A percentile compares a stretch with the other conserved stretches of the same genome.
These are phyloP conservation scores for Trachelus stipa DNA, from an alignment of 2,888 invertebrate species.

Conservation along the genomic window DNA sequence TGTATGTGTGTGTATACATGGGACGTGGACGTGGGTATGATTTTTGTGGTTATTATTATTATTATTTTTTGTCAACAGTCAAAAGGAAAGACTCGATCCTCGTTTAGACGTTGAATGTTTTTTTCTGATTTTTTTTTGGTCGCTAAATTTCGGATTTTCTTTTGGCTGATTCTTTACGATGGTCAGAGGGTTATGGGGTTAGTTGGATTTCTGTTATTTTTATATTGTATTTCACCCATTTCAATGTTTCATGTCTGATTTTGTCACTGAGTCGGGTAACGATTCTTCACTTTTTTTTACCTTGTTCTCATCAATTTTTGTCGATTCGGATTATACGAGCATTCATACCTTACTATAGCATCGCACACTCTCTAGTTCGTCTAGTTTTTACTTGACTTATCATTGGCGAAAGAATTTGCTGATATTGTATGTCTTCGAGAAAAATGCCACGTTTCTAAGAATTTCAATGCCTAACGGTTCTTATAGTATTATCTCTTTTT, in stretches of 20 bases:
- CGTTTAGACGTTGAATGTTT: not conserved
- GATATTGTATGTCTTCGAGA: constrained; percentile 45
- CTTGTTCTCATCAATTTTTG: not conserved
- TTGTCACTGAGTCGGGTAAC: not conserved
- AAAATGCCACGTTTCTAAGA: constrained; percentile 37
- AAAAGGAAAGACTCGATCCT: not conserved
- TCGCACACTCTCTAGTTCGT: not conserved
- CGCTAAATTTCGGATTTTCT: not conserved
- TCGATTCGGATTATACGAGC: not conserved
- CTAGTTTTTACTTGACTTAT: not conserved
- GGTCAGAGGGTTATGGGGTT: not conserved
- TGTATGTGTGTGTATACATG: not conserved
- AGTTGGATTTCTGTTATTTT: not conserved
- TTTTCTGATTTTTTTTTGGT: not conserved
- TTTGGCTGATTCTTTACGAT: not conserved
- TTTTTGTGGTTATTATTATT: not conserved
- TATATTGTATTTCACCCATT: not conserved
- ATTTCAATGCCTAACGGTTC: constrained; percentile 39
- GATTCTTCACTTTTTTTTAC: not conserved
- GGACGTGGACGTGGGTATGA: not conserved
- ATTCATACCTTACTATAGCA: not conserved
- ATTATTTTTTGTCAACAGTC: not conserved
- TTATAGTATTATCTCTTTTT: constrained; percentile 47
- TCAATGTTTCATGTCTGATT: not conserved
- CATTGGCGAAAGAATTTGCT: constrained; percentile 42